phyloP scores from a whole-genome alignment of 2,888 invertebrate genomes.

The Heliconius cydno region DNA sequence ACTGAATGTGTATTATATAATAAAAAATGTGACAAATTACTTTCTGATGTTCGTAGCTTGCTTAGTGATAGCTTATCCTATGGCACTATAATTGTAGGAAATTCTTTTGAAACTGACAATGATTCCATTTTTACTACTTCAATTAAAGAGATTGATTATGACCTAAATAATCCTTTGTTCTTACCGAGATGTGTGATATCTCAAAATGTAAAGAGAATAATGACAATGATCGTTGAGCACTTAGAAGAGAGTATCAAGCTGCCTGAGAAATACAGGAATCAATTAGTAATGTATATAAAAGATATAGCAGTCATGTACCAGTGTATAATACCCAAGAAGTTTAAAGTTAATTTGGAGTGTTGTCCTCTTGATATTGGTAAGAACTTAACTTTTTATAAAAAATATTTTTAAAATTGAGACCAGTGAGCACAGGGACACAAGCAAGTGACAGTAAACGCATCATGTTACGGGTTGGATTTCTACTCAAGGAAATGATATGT shows the following conservation, averaged over 20 bases:
- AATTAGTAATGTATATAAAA: conserved; percentile 69
- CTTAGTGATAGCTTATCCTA: conserved; percentile 69
- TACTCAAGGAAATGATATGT: too few species aligned
- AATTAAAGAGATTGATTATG: conserved; percentile 56
- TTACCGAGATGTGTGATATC: conserved; percentile 76
- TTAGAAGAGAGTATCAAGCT: conserved; percentile 71
- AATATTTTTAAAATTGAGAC: too few species aligned
- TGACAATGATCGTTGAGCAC: conserved; percentile 70
- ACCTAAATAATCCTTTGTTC: conserved; percentile 69
- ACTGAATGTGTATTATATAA: conserved; percentile 75
- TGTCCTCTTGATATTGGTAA: conserved; percentile 78
- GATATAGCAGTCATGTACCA: conserved; percentile 78
- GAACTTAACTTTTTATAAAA: conserved; percentile 31
- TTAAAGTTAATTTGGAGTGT: conserved; percentile 70
- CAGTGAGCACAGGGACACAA: too few species aligned
- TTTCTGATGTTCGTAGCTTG: conserved; percentile 67
- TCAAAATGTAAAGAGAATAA: conserved; percentile 69
- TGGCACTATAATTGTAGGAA: conserved; percentile 66
- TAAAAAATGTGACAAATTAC: conserved; percentile 76
- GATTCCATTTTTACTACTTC: conserved; percentile 57
- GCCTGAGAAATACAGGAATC: conserved; percentile 68
- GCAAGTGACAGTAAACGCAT: too few species aligned
- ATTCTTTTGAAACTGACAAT: conserved; percentile 52
- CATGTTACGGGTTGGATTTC: too few species aligned
- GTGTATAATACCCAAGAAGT: conserved; percentile 72